Base-by-base conservation (phyloP, 2,797 vertebrate species). In the Acrocephalus scirpaceus region DNA sequence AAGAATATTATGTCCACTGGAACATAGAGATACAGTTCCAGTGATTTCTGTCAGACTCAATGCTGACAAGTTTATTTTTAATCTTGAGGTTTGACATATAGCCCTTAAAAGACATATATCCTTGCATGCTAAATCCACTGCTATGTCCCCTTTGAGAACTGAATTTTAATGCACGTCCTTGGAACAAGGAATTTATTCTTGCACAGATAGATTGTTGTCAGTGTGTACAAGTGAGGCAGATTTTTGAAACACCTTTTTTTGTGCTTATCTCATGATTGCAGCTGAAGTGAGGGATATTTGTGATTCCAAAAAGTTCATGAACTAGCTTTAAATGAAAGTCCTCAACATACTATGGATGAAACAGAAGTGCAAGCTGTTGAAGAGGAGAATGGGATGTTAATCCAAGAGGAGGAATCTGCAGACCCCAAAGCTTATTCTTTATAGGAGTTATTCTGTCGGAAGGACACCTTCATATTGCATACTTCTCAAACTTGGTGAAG, bases 61-160 rank as follows among this genome's bases (percentile, higher is more conserved):
- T 80, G 93, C 79, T 89, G 89, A 79, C 40, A 80, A 90, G 54
- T 62, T 80, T 69, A 22, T 71, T 76, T 95, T 95, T 96, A 93
- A 73, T 90, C 36, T 73, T 69, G 65, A 64, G 38, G 62, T 92
- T 86, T 67, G 32, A 89, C 67, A 73, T 67, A 77, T 7, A 83
- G 62, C 56, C 21, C 82, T 94, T 93, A 92, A 96, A 93, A 50
- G 85, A 47, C 12, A 21, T 30, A 27, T 66, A 60, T 76, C 57
- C 51, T 95, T 92, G 82, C 45, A 67, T 81, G 61, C 51, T 82
- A 90, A 93, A 54, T 93, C 29, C 1, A 7, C 66, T 92, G 32
- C 66, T 90, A 16, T 12, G 27, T 83, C 53, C 23, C 32, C 74
- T 90, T 61, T 50, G 78, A 96, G 50, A 90, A 44, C 9, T 22